Percentiles rank a stretch among this genome's conserved stretches.
phyloP scores from a whole-genome alignment of 2,888 invertebrate genomes.

The Ecliptopera silaceata region DNA sequence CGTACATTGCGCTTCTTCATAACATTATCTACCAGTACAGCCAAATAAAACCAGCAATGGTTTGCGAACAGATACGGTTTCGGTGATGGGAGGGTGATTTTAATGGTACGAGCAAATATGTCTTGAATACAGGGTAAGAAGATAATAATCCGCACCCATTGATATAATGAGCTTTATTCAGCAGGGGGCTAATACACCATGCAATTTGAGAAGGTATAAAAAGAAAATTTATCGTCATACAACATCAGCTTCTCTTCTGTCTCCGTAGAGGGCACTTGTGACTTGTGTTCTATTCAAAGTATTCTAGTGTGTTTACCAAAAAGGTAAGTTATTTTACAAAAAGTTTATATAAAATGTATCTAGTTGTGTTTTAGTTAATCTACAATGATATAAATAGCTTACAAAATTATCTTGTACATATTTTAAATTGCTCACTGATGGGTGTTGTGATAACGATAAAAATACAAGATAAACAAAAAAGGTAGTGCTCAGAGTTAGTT shows the following conservation, averaged over 20 bases:
- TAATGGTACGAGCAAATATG: slow-evolving; percentile 40
- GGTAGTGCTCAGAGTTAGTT: neutral
- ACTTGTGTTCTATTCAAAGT: slow-evolving; percentile 39
- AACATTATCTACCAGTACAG: neutral
- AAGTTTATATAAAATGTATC: too few species aligned
- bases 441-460: neutral
- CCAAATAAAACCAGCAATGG: slow-evolving; percentile 10
- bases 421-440: neutral
- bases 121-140: slow-evolving; percentile 65
- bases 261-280: slow-evolving; percentile 57
- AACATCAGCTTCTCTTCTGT: slow-evolving; percentile 53
- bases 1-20: slow-evolving; percentile 28
- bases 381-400: too few species aligned
- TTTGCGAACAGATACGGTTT: neutral
- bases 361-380: too few species aligned
- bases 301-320: slow-evolving; percentile 33
- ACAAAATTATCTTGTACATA: too few species aligned
- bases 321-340: slow-evolving; percentile 44
- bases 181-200: slow-evolving; percentile 70
- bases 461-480: neutral
- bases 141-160: slow-evolving; percentile 74
- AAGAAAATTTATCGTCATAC: slow-evolving; percentile 45
- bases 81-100: slow-evolving; percentile 3
- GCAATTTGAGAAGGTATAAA: slow-evolving; percentile 73
- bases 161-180: slow-evolving; percentile 74